These are phyloP conservation scores for Andinoacara biseriatus DNA, from an alignment of 2,113 vertebrate species.

Conservation along the genomic window DNA sequence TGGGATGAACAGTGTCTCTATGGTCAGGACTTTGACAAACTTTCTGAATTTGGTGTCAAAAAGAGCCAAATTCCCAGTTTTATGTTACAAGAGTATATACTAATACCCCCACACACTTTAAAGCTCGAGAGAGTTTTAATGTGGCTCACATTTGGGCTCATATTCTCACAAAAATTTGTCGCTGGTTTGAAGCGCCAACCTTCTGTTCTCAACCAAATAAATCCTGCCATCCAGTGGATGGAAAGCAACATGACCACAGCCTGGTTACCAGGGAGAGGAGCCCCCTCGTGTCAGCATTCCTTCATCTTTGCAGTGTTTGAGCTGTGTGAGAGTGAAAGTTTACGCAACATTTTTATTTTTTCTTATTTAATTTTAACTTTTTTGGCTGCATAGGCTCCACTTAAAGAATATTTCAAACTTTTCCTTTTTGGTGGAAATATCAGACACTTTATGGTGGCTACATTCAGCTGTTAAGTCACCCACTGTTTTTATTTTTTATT, in stretches of 20 bases:
- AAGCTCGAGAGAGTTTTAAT: not conserved
- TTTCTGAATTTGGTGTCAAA: not conserved
- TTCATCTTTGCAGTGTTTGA: not conserved
- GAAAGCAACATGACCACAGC: not conserved
- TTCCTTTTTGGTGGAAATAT: not conserved
- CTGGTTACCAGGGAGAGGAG: not conserved
- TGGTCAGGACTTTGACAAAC: not conserved
- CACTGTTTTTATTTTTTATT: not conserved
- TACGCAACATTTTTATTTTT: not conserved
- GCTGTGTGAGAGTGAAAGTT: rapidly evolving
- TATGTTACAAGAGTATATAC: not conserved
- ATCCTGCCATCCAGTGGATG: constrained; percentile 26
- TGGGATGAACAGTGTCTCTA: not conserved
- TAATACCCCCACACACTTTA: not conserved
- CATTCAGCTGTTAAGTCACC: not conserved
- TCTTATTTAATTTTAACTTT: not conserved
- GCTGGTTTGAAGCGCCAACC: not conserved
- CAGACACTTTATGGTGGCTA: not conserved
- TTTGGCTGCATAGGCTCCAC: rapidly evolving
- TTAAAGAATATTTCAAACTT: too few relatives aligned
- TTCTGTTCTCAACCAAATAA: not conserved
- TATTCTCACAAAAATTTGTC: not conserved
- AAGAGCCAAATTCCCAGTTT: not conserved
- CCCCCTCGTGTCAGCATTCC: not conserved
- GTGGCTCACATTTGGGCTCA: not conserved